Conservation (phyloP, 2,888 invertebrate genomes). For the Antheraea yamamai region DNA sequence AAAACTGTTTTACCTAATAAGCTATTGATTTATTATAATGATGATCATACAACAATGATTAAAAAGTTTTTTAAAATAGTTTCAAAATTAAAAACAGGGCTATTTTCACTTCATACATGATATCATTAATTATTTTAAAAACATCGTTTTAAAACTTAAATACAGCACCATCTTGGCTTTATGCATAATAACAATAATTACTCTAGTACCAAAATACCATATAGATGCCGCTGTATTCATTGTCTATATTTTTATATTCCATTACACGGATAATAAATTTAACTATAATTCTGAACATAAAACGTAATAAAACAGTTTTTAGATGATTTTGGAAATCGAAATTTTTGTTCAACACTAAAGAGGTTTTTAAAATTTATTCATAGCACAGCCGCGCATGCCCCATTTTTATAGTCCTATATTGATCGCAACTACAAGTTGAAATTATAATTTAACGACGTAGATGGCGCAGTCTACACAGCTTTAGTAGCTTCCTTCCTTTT, state of each 20-base stretch:
- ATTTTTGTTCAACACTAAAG: neutral
- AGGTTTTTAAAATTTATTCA: neutral
- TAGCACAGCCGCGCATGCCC: conserved; percentile 55
- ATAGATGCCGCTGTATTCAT: neutral
- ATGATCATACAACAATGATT: too few species aligned
- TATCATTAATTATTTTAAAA: neutral
- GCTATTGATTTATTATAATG: too few species aligned
- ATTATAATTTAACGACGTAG: conserved; percentile 45
- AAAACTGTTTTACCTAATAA: too few species aligned
- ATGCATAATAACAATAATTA: neutral
- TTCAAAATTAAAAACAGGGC: too few species aligned
- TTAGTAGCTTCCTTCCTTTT: conserved; percentile 46
- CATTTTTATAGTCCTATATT: conserved; percentile 47
- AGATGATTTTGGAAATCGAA: neutral
- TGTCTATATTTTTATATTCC: neutral
- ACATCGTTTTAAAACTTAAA: neutral
- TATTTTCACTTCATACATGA: too few species aligned
- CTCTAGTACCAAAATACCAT: neutral
- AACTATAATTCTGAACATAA: neutral
- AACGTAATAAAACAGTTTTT: neutral
- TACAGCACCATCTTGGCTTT: neutral
- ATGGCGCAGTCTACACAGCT: conserved; percentile 51
- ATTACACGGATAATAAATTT: neutral
- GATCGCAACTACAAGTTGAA: conserved; percentile 32
- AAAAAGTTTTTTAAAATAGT: too few species aligned